Conservation (phyloP, 1,140 invertebrate species). For the Formica exsecta region DNA sequence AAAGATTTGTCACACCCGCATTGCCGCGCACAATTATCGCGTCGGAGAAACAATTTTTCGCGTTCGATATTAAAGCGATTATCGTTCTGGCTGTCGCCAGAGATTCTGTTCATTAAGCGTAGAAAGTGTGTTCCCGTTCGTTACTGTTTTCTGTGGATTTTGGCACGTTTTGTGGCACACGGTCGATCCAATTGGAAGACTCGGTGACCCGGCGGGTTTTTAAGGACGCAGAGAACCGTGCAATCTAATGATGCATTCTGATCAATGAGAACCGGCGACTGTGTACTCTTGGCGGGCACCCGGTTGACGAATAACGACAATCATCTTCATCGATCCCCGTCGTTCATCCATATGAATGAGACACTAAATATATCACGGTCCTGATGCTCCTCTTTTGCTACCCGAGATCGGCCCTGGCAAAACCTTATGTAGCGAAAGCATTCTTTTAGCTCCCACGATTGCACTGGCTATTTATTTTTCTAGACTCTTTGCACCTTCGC, state of each 20-base stretch:
- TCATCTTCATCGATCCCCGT: conserved; percentile 56
- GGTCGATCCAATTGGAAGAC: conserved; percentile 51
- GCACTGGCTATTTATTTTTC: conserved; percentile 21
- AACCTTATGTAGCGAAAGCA: background rate
- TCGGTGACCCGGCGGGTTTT: conserved; percentile 4
- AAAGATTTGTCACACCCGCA: background rate
- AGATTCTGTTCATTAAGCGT: conserved; percentile 20
- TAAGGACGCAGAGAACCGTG: conserved; percentile 2
- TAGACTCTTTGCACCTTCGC: background rate
- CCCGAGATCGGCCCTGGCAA: conserved; percentile 11
- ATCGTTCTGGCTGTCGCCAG: background rate
- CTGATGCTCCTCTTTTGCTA: conserved; percentile 42
- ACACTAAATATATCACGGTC: conserved; percentile 53
- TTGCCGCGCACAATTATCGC: conserved; percentile 7
- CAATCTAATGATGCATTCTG: conserved; percentile 49
- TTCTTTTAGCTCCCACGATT: conserved; percentile 7
- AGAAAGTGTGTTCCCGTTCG: background rate
- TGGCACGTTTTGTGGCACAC: conserved; percentile 56
- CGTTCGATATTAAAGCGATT: conserved; percentile 13
- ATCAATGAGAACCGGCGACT: conserved; percentile 38
- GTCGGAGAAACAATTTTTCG: conserved; percentile 12
- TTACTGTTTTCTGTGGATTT: conserved; percentile 31
- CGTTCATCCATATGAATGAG: conserved; percentile 56
- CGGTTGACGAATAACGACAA: conserved; percentile 40
- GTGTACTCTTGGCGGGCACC: conserved; percentile 8